Percentiles rank a stretch among this genome's conserved stretches.
These are phyloP conservation scores for Hepsetus odoe DNA, from an alignment of 2,113 vertebrate genomes.

Conservation along the genomic window DNA sequence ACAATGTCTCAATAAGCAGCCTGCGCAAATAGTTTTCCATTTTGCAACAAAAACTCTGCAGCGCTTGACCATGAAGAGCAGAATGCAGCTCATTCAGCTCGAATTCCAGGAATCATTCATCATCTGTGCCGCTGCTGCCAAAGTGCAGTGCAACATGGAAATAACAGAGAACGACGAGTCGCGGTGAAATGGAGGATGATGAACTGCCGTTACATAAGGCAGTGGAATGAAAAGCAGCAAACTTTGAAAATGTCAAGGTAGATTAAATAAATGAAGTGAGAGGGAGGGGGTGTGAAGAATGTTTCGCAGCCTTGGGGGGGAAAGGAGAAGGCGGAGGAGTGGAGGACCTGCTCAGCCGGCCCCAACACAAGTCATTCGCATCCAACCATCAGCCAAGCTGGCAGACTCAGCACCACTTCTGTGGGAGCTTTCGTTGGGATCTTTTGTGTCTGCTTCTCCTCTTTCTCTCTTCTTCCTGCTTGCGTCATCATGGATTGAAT, in stretches of 20 bases:
- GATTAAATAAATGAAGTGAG: constrained; percentile 45
- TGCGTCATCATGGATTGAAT: background rate
- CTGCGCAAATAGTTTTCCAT: background rate
- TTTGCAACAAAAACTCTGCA: constrained; percentile 17
- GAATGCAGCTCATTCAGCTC: constrained; percentile 14
- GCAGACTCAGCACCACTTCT: background rate
- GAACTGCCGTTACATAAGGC: constrained; percentile 49
- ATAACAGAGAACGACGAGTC: constrained; percentile 10
- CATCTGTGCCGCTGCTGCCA: constrained; percentile 13
- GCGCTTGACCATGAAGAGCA: constrained; percentile 38
- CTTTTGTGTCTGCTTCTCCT: background rate
- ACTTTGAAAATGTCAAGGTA: constrained; percentile 60
- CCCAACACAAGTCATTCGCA: background rate
- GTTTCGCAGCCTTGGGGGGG: constrained; percentile 1
- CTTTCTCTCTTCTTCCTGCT: background rate
- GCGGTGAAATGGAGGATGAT: constrained; percentile 34
- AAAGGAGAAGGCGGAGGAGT: constrained; percentile 14
- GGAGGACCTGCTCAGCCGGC: constrained; percentile 16
- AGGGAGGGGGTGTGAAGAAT: constrained; percentile 32
- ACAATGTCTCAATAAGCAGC: background rate
- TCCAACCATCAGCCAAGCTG: constrained; percentile 18
- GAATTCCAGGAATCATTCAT: constrained; percentile 49
- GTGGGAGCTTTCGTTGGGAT: background rate
- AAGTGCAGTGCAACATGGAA: constrained; percentile 8
- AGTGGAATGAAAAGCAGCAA: constrained; percentile 44